Evolutionary conservation across 1,140 invertebrate genomes (phyloP).

Genomic region (roundworm (Caenorhabditis elegans)): DNA sequence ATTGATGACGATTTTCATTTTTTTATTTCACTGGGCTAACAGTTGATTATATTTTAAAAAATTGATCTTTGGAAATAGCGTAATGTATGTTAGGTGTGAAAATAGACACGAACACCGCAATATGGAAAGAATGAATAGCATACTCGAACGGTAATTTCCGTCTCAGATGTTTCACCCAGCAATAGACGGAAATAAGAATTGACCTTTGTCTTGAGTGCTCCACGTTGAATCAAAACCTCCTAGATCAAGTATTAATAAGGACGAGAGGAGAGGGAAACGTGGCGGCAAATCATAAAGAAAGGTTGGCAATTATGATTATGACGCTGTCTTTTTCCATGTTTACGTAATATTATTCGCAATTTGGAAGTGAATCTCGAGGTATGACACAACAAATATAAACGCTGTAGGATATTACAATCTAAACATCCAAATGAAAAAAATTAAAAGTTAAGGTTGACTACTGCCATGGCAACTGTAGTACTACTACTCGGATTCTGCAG

Average conservation of each 20-base stretch:
- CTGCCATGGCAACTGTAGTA: background rate
- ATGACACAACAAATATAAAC: too few species aligned
- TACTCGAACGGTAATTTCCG: background rate
- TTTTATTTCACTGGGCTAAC: too few species aligned
- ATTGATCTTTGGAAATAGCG: too few species aligned
- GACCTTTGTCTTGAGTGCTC: conserved; percentile 1
- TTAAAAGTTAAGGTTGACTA: too few species aligned
- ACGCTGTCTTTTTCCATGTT: too few species aligned
- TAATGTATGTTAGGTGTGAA: too few species aligned
- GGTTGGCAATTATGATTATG: background rate
- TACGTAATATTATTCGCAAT: too few species aligned
- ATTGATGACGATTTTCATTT: too few species aligned
- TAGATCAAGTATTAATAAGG: background rate
- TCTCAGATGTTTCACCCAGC: background rate
- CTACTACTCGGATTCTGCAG: background rate
- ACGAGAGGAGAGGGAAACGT: background rate
- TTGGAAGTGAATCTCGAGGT: too few species aligned
- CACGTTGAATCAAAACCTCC: background rate
- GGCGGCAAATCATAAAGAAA: background rate
- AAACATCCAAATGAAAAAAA: too few species aligned
- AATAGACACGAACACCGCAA: background rate
- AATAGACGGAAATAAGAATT: background rate
- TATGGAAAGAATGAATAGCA: background rate
- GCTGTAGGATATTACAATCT: too few species aligned
- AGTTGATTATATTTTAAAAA: too few species aligned